phyloP scores from a whole-genome alignment of 2,888 invertebrate species.

The Crocallis elinguaria region DNA sequence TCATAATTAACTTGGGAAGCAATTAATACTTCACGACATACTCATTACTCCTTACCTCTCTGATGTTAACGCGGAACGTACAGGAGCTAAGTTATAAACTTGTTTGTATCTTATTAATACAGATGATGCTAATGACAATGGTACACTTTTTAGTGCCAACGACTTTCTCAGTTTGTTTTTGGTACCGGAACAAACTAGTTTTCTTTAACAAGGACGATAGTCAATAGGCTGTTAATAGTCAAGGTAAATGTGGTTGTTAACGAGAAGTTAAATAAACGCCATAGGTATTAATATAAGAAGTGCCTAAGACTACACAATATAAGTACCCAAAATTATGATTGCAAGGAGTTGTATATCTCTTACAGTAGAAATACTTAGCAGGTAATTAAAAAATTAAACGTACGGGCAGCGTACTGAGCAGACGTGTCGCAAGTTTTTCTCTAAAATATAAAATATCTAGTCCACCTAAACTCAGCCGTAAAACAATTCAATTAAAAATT shows the following conservation, averaged over 20 bases:
- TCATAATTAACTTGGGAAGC: slow-evolving; percentile 47
- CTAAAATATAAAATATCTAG: too few relatives aligned
- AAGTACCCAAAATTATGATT: too few relatives aligned
- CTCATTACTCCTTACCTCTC: slow-evolving; percentile 57
- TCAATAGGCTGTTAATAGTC: background rate
- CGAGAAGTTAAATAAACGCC: too few relatives aligned
- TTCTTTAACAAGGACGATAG: slow-evolving; percentile 19
- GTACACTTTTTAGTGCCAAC: slow-evolving; percentile 37
- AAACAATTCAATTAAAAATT: too few relatives aligned
- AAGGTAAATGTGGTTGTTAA: background rate
- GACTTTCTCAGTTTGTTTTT: slow-evolving; percentile 28
- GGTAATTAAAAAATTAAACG: too few relatives aligned
- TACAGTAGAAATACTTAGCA: too few relatives aligned
- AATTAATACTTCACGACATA: slow-evolving; percentile 61
- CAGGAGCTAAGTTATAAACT: slow-evolving; percentile 45
- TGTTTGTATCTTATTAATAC: slow-evolving; percentile 48
- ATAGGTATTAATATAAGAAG: too few relatives aligned
- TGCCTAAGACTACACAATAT: too few relatives aligned
- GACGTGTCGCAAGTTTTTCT: too few relatives aligned
- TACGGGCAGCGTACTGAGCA: too few relatives aligned
- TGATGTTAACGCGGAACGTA: slow-evolving; percentile 46
- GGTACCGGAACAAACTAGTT: slow-evolving; percentile 40
- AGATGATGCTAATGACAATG: slow-evolving; percentile 43
- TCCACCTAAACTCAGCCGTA: too few relatives aligned
- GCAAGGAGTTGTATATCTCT: too few relatives aligned